phyloP scores from a whole-genome alignment of 2,797 vertebrate species.

The Brachymystax lenok region DNA sequence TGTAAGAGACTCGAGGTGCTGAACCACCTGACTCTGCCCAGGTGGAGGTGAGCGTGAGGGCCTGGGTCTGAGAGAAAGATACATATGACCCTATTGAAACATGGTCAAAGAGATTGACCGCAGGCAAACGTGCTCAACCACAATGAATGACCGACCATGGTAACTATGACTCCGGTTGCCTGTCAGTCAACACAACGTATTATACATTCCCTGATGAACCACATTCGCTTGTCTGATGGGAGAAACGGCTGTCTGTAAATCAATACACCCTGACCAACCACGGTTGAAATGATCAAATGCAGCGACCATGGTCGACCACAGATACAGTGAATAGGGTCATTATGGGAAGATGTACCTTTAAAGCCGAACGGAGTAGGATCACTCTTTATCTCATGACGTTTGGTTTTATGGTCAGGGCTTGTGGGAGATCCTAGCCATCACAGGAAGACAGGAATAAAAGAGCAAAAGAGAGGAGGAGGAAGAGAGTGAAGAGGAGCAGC shows the following conservation, averaged over 20 bases:
- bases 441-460: background rate
- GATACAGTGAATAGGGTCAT: background rate
- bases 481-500: too few relatives aligned
- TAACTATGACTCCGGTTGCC: background rate
- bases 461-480: slow-evolving; percentile 8
- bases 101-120: background rate
- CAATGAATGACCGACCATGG: background rate
- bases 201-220: background rate
- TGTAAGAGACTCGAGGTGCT: slow-evolving; percentile 81
- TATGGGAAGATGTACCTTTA: slow-evolving; percentile 80
- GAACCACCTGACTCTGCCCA: slow-evolving; percentile 79
- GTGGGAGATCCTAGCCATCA: slow-evolving; percentile 83
- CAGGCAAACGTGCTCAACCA: background rate
- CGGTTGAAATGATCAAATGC: background rate
- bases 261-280: background rate
- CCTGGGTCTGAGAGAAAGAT: slow-evolving; percentile 72
- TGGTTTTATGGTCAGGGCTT: slow-evolving; percentile 94
- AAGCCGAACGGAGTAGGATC: slow-evolving; percentile 96
- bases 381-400: slow-evolving; percentile 93
- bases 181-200: background rate
- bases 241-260: background rate
- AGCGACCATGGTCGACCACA: background rate
- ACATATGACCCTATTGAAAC: slow-evolving; percentile 26
- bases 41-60: slow-evolving; percentile 62
- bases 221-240: background rate